phyloP scores from a whole-genome alignment of 2,888 invertebrate genomes.

The Sicus ferrugineus region DNA sequence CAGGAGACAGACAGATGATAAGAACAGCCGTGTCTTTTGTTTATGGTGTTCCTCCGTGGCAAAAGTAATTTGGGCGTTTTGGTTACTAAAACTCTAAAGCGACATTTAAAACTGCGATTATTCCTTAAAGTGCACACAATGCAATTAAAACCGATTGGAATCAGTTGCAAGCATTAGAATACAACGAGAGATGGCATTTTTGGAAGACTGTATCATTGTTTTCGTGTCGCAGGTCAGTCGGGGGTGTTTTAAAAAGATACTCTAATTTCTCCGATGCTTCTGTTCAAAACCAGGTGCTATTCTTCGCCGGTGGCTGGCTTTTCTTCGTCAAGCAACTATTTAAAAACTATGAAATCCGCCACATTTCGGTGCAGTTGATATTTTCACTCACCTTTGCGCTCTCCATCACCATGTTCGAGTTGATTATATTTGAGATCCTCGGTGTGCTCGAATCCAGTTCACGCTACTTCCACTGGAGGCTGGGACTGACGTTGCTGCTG shows the following conservation, averaged over 20 bases:
- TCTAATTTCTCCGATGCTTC: background rate
- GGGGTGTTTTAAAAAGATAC: background rate
- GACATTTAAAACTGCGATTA: too few species aligned
- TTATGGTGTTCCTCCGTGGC: background rate
- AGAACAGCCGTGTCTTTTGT: background rate
- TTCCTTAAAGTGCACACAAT: slow-evolving; percentile 6
- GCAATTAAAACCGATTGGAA: slow-evolving; percentile 3
- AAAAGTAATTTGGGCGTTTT: background rate
- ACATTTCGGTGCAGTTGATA: slow-evolving; percentile 91
- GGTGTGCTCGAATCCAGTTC: slow-evolving; percentile 92
- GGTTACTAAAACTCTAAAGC: background rate
- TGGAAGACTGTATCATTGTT: slow-evolving; percentile 84
- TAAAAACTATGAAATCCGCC: slow-evolving; percentile 96
- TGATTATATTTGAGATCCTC: slow-evolving; percentile 98
- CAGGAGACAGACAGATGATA: background rate
- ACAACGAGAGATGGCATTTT: slow-evolving; percentile 74
- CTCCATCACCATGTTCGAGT: slow-evolving; percentile 98
- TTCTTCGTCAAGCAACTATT: slow-evolving; percentile 98
- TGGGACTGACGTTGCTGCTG: slow-evolving; percentile 87
- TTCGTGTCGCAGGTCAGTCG: slow-evolving; percentile 77
- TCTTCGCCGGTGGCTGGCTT: slow-evolving; percentile 97
- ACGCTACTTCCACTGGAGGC: slow-evolving; percentile 81
- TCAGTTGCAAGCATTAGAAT: background rate
- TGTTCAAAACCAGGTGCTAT: slow-evolving; percentile 73
- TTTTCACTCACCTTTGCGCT: slow-evolving; percentile 96